Percentiles rank a stretch among this genome's conserved stretches.
These are phyloP conservation scores for Limonius californicus DNA, from an alignment of 1,140 invertebrate species.

Conservation along the genomic window DNA sequence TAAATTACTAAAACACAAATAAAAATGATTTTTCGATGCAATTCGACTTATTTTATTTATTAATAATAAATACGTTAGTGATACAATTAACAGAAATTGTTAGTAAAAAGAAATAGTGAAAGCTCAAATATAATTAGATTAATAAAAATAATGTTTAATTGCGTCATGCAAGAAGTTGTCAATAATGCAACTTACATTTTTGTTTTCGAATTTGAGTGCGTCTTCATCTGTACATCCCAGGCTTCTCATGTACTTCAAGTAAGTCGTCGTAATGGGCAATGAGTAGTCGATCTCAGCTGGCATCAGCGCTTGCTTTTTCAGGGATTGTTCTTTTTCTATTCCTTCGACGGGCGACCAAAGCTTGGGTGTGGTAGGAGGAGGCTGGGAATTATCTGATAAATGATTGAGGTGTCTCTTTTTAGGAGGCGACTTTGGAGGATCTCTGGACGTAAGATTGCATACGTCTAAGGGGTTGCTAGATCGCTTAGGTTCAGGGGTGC, in stretches of 20 bases:
- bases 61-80: too few relatives aligned
- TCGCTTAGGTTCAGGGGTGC: slow-evolving; percentile 39
- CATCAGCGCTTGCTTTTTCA: slow-evolving; percentile 38
- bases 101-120: slow-evolving; percentile 16
- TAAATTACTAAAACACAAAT: too few relatives aligned
- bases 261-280: slow-evolving; percentile 80
- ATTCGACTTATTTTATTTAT: too few relatives aligned
- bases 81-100: too few relatives aligned
- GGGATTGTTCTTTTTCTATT: slow-evolving; percentile 20
- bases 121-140: slow-evolving; percentile 7
- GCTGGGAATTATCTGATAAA: slow-evolving; percentile 33
- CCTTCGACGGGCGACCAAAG: slow-evolving; percentile 31
- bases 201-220: slow-evolving; percentile 56
- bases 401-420: slow-evolving; percentile 46
- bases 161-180: slow-evolving; percentile 41
- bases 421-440: slow-evolving; percentile 53
- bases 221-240: slow-evolving; percentile 59
- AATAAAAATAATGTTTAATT: slow-evolving; percentile 31
- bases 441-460: slow-evolving; percentile 62
- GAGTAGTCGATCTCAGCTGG: slow-evolving; percentile 67
- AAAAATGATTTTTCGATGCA: too few relatives aligned
- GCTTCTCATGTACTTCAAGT: slow-evolving; percentile 74
- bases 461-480: slow-evolving; percentile 61
- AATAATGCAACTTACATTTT: slow-evolving; percentile 43
- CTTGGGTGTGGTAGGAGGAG: slow-evolving; percentile 21